phyloP scores from a whole-genome alignment of 2,113 vertebrate species.

The Sapayoa aenigma region DNA sequence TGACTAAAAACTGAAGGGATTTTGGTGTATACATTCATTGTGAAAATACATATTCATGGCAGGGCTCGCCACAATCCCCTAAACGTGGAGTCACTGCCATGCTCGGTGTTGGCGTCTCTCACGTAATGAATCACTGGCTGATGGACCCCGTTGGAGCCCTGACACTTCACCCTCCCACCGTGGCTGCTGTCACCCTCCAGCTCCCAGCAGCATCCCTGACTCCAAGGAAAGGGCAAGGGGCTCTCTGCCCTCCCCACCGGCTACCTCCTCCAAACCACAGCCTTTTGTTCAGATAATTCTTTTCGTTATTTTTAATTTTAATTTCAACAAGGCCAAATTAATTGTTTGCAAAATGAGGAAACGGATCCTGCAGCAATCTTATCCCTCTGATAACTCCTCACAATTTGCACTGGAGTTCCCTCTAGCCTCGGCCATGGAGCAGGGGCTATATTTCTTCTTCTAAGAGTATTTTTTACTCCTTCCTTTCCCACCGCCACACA shows the following conservation, averaged over 20 bases:
- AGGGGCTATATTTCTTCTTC: neutral
- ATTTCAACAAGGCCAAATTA: neutral
- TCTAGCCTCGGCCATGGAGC: neutral
- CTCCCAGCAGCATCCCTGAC: neutral
- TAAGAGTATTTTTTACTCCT: neutral
- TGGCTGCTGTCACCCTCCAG: neutral
- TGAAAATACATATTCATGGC: conserved; percentile 52
- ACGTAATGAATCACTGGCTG: neutral
- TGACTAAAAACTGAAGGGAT: conserved; percentile 40
- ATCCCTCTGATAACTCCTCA: conserved; percentile 27
- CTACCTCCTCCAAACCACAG: neutral
- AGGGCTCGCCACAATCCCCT: conserved; percentile 23
- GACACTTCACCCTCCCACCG: neutral
- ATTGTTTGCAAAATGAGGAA: conserved; percentile 16
- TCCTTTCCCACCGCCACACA: neutral
- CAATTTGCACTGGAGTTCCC: neutral
- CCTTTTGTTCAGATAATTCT: neutral
- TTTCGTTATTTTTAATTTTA: neutral
- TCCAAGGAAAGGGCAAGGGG: neutral
- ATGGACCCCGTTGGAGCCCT: neutral
- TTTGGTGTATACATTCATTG: conserved; percentile 30
- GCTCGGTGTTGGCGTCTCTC: neutral
- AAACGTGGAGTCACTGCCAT: conserved; percentile 11
- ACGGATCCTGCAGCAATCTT: neutral
- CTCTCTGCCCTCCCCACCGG: neutral